These are phyloP conservation scores for Spea multiplicata DNA, from an alignment of 2,113 vertebrate genomes.

Conservation along the genomic window DNA sequence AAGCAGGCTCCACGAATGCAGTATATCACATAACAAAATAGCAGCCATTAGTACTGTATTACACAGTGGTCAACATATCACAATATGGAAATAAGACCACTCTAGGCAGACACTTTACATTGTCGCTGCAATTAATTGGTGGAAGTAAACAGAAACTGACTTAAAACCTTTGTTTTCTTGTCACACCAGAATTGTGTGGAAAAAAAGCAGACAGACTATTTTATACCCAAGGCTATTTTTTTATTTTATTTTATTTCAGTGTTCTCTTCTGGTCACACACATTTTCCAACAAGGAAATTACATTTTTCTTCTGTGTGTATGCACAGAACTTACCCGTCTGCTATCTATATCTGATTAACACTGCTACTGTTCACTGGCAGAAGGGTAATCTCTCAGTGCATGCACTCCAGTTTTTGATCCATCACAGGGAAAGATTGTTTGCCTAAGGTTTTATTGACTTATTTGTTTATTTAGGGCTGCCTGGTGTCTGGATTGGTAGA, in stretches of 20 bases:
- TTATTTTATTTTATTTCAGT: constrained; percentile 64
- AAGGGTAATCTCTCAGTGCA: constrained; percentile 26
- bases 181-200: constrained; percentile 7
- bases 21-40: constrained; percentile 40
- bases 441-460: background rate
- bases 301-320: constrained; percentile 43
- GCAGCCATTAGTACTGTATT: constrained; percentile 32
- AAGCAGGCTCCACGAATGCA: constrained; percentile 24
- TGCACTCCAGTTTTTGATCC: constrained; percentile 26
- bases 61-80: constrained; percentile 39
- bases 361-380: constrained; percentile 39
- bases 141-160: constrained; percentile 29
- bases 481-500: constrained; percentile 2
- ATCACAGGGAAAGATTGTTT: background rate
- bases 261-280: constrained; percentile 59
- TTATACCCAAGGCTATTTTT: constrained; percentile 65
- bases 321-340: constrained; percentile 46
- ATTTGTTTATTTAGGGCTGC: background rate
- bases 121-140: constrained; percentile 3
- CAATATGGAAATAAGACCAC: constrained; percentile 30
- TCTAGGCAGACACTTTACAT: background rate
- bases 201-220: constrained; percentile 53
- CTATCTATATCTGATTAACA: constrained; percentile 49
- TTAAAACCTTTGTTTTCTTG: constrained; percentile 12
- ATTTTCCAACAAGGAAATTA: constrained; percentile 55